Percentiles rank a stretch among this genome's conserved stretches.
Conservation (phyloP, 2,113 vertebrate genomes). For the Otocyon megalotis region DNA sequence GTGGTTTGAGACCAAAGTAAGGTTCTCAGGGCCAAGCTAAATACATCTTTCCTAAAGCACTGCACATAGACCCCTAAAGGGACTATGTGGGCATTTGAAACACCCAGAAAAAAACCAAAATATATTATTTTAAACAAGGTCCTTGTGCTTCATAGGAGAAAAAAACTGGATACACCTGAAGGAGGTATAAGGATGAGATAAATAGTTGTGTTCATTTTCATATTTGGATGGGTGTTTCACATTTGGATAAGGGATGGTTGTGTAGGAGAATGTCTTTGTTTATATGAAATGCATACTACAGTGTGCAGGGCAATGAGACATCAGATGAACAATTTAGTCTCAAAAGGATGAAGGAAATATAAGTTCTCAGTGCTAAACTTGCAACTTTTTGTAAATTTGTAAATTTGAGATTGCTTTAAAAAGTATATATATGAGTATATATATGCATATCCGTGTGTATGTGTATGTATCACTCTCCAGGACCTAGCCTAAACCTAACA, state of each 20-base stretch:
- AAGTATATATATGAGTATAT: not conserved
- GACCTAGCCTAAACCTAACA: not conserved
- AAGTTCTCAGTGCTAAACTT: conserved; percentile 21
- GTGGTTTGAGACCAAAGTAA: not conserved
- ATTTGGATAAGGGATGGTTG: not conserved
- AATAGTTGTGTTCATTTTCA: not conserved
- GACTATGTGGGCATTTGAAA: not conserved
- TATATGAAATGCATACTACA: not conserved
- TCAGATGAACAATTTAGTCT: not conserved
- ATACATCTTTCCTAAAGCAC: not conserved
- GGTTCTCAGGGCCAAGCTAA: not conserved
- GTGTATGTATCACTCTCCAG: not conserved
- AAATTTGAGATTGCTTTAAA: conserved; percentile 7
- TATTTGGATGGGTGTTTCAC: not conserved
- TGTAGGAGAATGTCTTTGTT: not conserved
- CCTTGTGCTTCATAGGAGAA: not conserved
- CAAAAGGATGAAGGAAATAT: not conserved
- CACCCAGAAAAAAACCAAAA: not conserved
- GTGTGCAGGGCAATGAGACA: not conserved
- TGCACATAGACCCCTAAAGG: not conserved
- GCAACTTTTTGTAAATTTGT: not conserved
- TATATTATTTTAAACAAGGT: not conserved
- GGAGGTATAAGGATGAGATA: not conserved
- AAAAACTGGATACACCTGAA: not conserved
- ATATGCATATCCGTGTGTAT: not conserved